These are phyloP conservation scores for Agrotis puta DNA, from an alignment of 2,888 invertebrate species.

Conservation along the genomic window DNA sequence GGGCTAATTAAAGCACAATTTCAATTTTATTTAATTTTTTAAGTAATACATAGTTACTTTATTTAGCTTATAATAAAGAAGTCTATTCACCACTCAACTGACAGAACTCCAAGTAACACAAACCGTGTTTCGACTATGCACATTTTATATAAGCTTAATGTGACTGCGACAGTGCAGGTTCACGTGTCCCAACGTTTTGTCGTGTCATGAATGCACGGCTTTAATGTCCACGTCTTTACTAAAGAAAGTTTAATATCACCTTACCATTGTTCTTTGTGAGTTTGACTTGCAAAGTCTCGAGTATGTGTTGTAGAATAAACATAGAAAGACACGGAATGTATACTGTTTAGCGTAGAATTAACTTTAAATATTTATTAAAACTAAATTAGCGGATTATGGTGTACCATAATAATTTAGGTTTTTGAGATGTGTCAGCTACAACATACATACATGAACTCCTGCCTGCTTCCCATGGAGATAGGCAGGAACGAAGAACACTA, in stretches of 20 bases:
- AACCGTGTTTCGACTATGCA: conserved; percentile 7
- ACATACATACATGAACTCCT: neutral
- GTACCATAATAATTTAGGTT: neutral
- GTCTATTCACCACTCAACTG: neutral
- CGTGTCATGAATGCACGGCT: conserved; percentile 49
- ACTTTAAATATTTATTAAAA: neutral
- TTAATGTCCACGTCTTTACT: conserved; percentile 41
- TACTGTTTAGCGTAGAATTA: neutral
- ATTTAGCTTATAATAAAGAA: neutral
- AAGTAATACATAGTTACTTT: neutral
- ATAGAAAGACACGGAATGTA: neutral
- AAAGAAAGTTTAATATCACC: conserved; percentile 52
- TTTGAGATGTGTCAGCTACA: neutral
- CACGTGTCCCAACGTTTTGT: conserved; percentile 22
- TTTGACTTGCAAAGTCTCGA: conserved; percentile 43
- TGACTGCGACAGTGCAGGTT: conserved; percentile 15
- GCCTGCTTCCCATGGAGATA: neutral
- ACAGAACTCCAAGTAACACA: conserved; percentile 10
- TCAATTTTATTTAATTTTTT: no score
- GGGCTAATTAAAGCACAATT: no score
- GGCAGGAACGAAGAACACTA: neutral
- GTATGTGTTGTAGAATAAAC: neutral
- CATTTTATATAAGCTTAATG: conserved; percentile 22
- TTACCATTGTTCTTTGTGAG: conserved; percentile 46
- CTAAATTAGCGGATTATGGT: neutral